Percentiles rank a stretch among this genome's conserved stretches.
phyloP scores from a whole-genome alignment of 2,113 vertebrate species.

The Anoura caudifer region DNA sequence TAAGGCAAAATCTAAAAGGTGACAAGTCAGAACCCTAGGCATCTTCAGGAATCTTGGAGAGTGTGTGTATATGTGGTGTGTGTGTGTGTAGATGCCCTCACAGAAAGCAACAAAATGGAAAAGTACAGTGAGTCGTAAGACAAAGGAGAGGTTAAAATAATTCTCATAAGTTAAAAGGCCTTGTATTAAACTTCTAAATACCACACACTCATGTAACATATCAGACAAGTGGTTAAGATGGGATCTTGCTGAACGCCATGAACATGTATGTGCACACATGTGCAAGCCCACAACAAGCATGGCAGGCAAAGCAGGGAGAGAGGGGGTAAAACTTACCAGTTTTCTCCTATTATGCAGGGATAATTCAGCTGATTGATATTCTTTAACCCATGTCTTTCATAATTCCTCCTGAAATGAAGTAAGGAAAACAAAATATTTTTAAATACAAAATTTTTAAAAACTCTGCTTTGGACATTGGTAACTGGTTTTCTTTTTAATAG shows the following conservation, averaged over 20 bases:
- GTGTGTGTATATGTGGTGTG: background rate
- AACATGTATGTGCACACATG: too few species aligned
- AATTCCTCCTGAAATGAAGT: conserved; percentile 18
- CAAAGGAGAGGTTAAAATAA: background rate
- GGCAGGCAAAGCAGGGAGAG: background rate
- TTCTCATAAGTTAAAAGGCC: background rate
- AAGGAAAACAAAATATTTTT: background rate
- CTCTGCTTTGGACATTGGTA: background rate
- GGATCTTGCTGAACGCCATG: background rate
- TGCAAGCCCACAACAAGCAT: background rate
- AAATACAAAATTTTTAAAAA: background rate
- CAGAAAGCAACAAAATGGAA: background rate
- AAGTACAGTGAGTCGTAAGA: background rate
- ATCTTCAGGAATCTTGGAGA: background rate
- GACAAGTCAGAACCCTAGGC: background rate
- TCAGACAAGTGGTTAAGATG: background rate
- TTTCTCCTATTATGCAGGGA: background rate
- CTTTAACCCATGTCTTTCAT: background rate
- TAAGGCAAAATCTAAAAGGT: background rate
- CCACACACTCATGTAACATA: background rate
- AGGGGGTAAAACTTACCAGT: background rate
- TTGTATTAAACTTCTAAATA: background rate
- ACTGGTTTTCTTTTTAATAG: background rate
- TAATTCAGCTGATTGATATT: background rate
- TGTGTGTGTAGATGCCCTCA: background rate